Conservation (phyloP, 2,113 vertebrate genomes). For the Ceuthmochares aereus region DNA sequence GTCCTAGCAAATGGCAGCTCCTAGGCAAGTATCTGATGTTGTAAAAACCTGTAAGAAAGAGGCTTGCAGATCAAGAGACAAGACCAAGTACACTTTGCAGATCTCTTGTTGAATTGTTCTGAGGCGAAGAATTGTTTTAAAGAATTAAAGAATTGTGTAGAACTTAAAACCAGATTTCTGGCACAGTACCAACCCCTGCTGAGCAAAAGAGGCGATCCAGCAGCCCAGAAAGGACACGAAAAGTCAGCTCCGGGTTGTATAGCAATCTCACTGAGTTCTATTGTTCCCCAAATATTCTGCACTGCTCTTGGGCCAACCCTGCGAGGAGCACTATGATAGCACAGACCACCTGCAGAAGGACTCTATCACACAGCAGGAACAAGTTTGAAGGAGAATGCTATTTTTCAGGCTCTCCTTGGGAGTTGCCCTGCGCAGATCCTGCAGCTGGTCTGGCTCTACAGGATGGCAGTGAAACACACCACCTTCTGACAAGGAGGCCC, state of each 20-base stretch:
- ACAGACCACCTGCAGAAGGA: neutral
- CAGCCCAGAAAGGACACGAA: neutral
- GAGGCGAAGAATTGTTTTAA: constrained; percentile 8
- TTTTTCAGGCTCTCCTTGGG: neutral
- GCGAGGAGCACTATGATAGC: neutral
- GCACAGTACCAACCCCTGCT: neutral
- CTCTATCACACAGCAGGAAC: neutral
- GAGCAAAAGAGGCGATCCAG: constrained; percentile 33
- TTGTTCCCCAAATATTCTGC: neutral
- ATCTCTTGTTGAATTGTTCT: neutral
- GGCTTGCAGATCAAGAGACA: neutral
- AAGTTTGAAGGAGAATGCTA: neutral
- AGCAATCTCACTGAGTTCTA: neutral
- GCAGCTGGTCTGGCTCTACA: neutral
- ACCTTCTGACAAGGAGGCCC: neutral
- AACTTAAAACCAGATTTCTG: constrained; percentile 53
- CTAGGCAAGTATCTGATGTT: neutral
- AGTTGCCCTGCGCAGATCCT: neutral
- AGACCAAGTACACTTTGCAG: neutral
- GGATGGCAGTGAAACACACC: neutral
- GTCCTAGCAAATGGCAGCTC: neutral
- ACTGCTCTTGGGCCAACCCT: neutral
- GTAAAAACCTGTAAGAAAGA: neutral
- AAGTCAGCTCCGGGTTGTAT: neutral
- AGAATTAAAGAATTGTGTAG: neutral